These are phyloP conservation scores for Drosophila suzukii DNA, from an alignment of 1,140 invertebrate species.

Conservation along the genomic window DNA sequence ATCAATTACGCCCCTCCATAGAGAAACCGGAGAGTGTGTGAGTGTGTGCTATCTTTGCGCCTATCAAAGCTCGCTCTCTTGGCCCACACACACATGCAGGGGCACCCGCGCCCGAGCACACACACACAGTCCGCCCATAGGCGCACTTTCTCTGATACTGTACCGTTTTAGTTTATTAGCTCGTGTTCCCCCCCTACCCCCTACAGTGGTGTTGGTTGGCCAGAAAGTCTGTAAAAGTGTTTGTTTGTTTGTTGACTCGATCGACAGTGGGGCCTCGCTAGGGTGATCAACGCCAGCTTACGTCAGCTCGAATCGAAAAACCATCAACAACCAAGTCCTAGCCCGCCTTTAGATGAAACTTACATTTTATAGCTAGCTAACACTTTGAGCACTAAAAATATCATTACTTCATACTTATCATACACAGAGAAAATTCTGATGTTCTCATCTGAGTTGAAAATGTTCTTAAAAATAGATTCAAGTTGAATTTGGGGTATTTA, in stretches of 20 bases:
- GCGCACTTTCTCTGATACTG: conserved; percentile 45
- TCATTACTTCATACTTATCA: no score
- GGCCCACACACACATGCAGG: conserved; percentile 13
- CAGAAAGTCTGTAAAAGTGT: conserved; percentile 7
- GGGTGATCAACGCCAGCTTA: neutral
- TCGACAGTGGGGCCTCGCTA: conserved; percentile 4
- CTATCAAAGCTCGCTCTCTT: conserved; percentile 50
- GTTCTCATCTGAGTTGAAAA: no score
- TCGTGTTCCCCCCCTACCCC: conserved; percentile 8
- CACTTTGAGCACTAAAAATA: no score
- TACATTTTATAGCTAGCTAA: no score
- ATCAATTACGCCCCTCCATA: conserved; percentile 42
- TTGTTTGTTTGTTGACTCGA: conserved; percentile 5
- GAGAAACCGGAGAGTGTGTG: conserved; percentile 22
- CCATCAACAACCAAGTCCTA: no score
- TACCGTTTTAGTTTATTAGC: conserved; percentile 59
- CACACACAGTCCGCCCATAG: conserved; percentile 19
- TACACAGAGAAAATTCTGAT: no score
- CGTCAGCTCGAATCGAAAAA: neutral
- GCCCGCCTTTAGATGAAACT: no score
- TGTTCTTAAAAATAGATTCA: no score
- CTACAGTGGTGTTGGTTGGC: conserved; percentile 9
- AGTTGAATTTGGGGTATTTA: no score
- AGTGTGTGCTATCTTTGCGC: conserved; percentile 51
- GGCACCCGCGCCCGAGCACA: conserved; percentile 1